A percentile compares a stretch with the other conserved stretches of the same genome.
phyloP scores from a whole-genome alignment of 1,140 invertebrate species.

The Wasmannia auropunctata region DNA sequence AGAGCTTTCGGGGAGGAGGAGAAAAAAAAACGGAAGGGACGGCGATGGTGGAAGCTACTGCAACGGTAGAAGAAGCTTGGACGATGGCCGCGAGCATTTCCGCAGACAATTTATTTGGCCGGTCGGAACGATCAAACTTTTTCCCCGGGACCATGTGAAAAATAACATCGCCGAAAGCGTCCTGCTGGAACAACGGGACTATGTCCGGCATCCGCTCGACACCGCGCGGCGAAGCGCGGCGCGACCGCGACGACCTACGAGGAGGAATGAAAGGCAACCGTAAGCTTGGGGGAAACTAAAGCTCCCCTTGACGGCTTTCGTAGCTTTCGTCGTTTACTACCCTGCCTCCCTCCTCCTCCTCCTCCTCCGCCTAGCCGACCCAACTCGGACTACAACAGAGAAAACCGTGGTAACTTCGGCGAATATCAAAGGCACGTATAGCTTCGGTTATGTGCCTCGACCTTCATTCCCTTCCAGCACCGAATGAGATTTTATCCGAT shows the following conservation, averaged over 20 bases:
- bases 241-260: slow-evolving; percentile 48
- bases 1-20: slow-evolving; percentile 46
- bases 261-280: slow-evolving; percentile 54
- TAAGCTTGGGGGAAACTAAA: slow-evolving; percentile 55
- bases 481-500: neutral
- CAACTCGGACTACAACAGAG: slow-evolving; percentile 11
- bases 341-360: too few relatives aligned
- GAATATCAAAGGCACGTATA: slow-evolving; percentile 50
- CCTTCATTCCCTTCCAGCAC: neutral
- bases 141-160: slow-evolving; percentile 70
- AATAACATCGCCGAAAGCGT: slow-evolving; percentile 73
- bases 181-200: slow-evolving; percentile 66
- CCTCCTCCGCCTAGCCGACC: too few relatives aligned
- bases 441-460: neutral
- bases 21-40: slow-evolving; percentile 27
- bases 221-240: neutral
- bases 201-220: slow-evolving; percentile 47
- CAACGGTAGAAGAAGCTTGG: slow-evolving; percentile 62
- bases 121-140: slow-evolving; percentile 76
- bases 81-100: slow-evolving; percentile 64
- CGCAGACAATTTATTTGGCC: slow-evolving; percentile 74
- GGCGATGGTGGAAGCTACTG: slow-evolving; percentile 29
- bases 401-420: slow-evolving; percentile 35
- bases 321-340: slow-evolving; percentile 41
- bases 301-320: slow-evolving; percentile 39